Base-by-base conservation (phyloP, 1,140 invertebrate species). In the Saccostrea glomerata region DNA sequence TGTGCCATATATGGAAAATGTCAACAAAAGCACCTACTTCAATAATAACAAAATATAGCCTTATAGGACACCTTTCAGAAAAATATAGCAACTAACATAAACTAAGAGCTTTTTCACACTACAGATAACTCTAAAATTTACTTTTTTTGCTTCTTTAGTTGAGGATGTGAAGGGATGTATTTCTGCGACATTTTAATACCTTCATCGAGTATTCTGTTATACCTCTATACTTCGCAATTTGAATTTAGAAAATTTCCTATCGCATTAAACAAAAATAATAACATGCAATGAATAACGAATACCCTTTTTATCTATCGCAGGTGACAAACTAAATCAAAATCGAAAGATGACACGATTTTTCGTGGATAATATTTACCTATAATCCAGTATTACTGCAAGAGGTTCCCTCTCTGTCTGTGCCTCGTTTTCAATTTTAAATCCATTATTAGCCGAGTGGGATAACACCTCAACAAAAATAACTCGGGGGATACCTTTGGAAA, bases 1-100 rank as follows among this genome's bases (percentile, higher is more conserved):
- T 36, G 15, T 84, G 56, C 89, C 89, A 89, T 87, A 89, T 87
- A 87, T 66, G 89, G 89, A 82, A 89, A 87, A 83, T 89, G 86
- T 89, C 89, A 89, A 89, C 85, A 89, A 87, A 55, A 82, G 23
- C 23, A 25, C n/a, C 30, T 55, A 55, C 12, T 56, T 55, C 54
- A 25, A 84, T 84, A 84, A 84, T 84, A 84, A 84, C 82, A 84
- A n/a, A 56, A 84, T 5, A 12, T n/a, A n/a, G n/a, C n/a, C n/a
- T n/a, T n/a, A n/a, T 84, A 54, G 13, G 13, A 55, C 82, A 84
- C 40, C 54, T 56, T 84, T 54, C 20, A 6, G 40, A 54, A 82
- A 84, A 84, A 84, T 84, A 55, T 23, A 20, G 36, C 0, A 55
- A 84, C 15, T 56, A 23, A n/a, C 30, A 40, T 84, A 84, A 55